Conservation (phyloP, 1,140 invertebrate genomes). For the Neodiprion lecontei region DNA sequence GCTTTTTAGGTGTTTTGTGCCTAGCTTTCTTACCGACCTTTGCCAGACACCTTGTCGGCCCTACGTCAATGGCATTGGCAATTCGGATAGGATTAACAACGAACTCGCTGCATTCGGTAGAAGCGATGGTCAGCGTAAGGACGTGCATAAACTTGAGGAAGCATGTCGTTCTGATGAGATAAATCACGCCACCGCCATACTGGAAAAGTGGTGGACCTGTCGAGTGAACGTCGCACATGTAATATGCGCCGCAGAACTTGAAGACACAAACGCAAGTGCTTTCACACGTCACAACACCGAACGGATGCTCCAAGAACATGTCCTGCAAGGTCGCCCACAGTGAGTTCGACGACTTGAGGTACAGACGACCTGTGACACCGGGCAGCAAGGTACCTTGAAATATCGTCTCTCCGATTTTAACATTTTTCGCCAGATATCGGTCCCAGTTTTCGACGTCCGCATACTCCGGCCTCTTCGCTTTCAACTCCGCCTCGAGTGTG, state of each 20-base stretch:
- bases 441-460: conserved; percentile 25
- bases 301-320: conserved; percentile 39
- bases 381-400: conserved; percentile 41
- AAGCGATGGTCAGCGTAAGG: conserved; percentile 42
- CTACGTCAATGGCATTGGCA: conserved; percentile 35
- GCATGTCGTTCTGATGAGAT: conserved; percentile 42
- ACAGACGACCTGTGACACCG: conserved; percentile 38
- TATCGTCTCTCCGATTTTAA: conserved; percentile 42
- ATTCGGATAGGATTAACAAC: conserved; percentile 44
- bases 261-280: conserved; percentile 42
- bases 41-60: background rate
- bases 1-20: background rate
- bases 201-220: conserved; percentile 44
- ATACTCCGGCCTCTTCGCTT: conserved; percentile 20
- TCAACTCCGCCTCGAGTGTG: conserved; percentile 32
- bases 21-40: background rate
- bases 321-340: conserved; percentile 39
- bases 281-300: conserved; percentile 46
- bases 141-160: conserved; percentile 38
- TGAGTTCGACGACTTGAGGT: conserved; percentile 25
- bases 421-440: conserved; percentile 31
- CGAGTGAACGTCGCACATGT: conserved; percentile 45
- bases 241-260: conserved; percentile 47
- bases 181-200: conserved; percentile 38
- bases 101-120: conserved; percentile 45